Percentiles rank a stretch among this genome's conserved stretches.
phyloP scores from a whole-genome alignment of 1,140 invertebrate genomes.

The Gonioctena quinquepunctata region DNA sequence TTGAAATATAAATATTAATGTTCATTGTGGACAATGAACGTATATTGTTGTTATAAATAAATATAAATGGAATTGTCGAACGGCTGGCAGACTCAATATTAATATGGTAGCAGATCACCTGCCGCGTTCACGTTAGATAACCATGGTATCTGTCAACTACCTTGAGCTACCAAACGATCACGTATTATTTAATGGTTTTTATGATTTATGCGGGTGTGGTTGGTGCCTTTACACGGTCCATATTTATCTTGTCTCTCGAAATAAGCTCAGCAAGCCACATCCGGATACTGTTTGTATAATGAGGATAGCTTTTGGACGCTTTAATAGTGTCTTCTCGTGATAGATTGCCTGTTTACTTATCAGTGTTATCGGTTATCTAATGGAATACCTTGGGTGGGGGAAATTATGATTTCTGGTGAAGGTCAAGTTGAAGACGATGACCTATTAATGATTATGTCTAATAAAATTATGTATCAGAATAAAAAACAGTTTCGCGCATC shows the following conservation, averaged over 20 bases:
- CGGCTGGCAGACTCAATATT: not conserved
- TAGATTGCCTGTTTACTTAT: not conserved
- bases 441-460: too few relatives aligned
- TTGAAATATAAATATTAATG: too few relatives aligned
- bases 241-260: conserved; percentile 15
- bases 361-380: not conserved
- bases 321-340: conserved; percentile 1
- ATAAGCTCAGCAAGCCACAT: conserved; percentile 11
- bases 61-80: not conserved
- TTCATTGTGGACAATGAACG: too few relatives aligned
- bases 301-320: not conserved
- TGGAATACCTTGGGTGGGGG: too few relatives aligned
- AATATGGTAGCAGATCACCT: conserved; percentile 28
- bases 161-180: conserved; percentile 25
- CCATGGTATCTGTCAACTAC: conserved; percentile 29
- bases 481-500: too few relatives aligned
- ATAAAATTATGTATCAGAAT: too few relatives aligned
- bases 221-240: not conserved
- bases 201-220: conserved; percentile 29
- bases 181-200: conserved; percentile 21
- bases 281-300: conserved; percentile 10
- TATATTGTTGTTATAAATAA: too few relatives aligned
- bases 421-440: too few relatives aligned
- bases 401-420: too few relatives aligned
- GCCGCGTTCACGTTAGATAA: conserved; percentile 25